Percentiles rank a stretch among this genome's conserved stretches.
phyloP scores from a whole-genome alignment of 2,888 invertebrate species.

The Limenitis camilla region DNA sequence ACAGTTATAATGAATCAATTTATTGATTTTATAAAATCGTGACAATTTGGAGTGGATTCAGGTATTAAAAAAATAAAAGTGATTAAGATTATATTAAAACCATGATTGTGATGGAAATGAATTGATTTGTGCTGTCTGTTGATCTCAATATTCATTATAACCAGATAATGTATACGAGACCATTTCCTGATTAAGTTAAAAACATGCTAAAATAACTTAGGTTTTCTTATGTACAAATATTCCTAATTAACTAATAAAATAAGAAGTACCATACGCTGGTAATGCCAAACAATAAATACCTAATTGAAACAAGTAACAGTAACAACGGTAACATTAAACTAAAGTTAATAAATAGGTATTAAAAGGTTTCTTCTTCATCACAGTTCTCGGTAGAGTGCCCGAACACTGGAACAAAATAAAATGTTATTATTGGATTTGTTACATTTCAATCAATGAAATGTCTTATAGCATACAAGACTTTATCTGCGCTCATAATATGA shows the following conservation, averaged over 20 bases:
- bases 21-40: constrained; percentile 34
- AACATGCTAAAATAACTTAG: constrained; percentile 50
- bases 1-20: constrained; percentile 26
- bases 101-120: constrained; percentile 62
- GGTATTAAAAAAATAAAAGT: constrained; percentile 30
- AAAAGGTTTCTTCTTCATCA: constrained; percentile 89
- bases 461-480: no score
- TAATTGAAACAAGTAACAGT: constrained; percentile 60
- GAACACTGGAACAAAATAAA: constrained; percentile 80
- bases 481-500: no score
- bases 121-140: constrained; percentile 48
- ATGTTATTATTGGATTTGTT: not conserved
- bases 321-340: constrained; percentile 67
- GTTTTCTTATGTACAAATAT: constrained; percentile 62
- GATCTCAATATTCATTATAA: constrained; percentile 63
- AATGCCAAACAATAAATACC: constrained; percentile 54
- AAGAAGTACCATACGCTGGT: constrained; percentile 49
- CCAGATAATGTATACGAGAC: constrained; percentile 64
- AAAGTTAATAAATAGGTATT: constrained; percentile 54
- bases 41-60: constrained; percentile 46
- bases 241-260: constrained; percentile 48
- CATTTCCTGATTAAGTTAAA: constrained; percentile 43
- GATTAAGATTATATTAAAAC: constrained; percentile 36
- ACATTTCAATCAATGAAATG: no score
- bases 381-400: constrained; percentile 91